These are phyloP conservation scores for Percina caprodes DNA, from an alignment of 2,113 vertebrate species.

Conservation along the genomic window DNA sequence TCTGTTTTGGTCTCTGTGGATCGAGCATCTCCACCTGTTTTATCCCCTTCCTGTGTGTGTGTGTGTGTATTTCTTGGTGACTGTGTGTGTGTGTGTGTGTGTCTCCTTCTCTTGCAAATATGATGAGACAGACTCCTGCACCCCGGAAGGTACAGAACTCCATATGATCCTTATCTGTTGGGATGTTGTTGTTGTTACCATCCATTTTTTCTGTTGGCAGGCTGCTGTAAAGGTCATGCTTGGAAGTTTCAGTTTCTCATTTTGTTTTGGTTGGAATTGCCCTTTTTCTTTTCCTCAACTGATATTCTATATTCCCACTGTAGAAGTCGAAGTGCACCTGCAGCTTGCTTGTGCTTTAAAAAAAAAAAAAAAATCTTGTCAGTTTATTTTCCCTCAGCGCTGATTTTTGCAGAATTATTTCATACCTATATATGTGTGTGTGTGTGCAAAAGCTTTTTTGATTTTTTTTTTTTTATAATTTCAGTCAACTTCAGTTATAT, in stretches of 20 bases:
- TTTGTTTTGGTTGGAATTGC: slow-evolving; percentile 1
- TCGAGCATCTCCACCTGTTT: slow-evolving; percentile 47
- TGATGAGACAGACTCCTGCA: slow-evolving; percentile 95
- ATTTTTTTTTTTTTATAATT: slow-evolving; percentile 6
- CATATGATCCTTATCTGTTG: slow-evolving; percentile 52
- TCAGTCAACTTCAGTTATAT: background rate
- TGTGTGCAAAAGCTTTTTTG: slow-evolving; percentile 18
- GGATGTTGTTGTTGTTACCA: slow-evolving; percentile 41
- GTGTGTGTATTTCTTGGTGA: slow-evolving; percentile 50
- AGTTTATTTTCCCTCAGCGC: background rate
- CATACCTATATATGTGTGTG: slow-evolving; percentile 19
- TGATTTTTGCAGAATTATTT: slow-evolving; percentile 15
- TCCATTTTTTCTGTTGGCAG: slow-evolving; percentile 41
- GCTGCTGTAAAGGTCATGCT: slow-evolving; percentile 46
- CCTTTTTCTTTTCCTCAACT: background rate
- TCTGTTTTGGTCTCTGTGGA: slow-evolving; percentile 33
- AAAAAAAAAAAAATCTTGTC: background rate
- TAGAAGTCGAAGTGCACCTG: slow-evolving; percentile 7
- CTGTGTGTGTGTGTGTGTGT: slow-evolving; percentile 69
- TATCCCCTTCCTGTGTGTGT: slow-evolving; percentile 50
- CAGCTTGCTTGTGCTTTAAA: background rate
- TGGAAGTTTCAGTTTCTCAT: slow-evolving; percentile 22
- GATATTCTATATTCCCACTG: background rate
- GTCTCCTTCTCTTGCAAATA: slow-evolving; percentile 84
- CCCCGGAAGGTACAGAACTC: slow-evolving; percentile 91